These are phyloP conservation scores for Perognathus longimembris DNA, from an alignment of 2,113 vertebrate species.

Conservation along the genomic window DNA sequence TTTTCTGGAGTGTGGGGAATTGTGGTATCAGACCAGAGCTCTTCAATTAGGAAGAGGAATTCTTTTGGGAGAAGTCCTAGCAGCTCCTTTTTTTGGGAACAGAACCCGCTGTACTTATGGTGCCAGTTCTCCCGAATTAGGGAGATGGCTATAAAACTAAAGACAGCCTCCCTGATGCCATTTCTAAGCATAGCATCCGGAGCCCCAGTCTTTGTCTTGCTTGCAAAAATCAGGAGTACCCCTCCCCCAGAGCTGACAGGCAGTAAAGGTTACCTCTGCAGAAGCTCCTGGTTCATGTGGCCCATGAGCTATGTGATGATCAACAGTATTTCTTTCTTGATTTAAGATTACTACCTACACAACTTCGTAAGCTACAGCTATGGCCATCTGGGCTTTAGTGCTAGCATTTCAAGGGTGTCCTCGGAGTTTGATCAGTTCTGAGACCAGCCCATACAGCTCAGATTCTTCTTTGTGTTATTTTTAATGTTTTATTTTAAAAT, in stretches of 20 bases:
- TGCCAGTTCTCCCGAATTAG: neutral
- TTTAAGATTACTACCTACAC: neutral
- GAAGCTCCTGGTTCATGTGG: slow-evolving; percentile 13
- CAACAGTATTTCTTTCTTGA: slow-evolving; percentile 18
- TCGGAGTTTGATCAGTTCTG: slow-evolving; percentile 8
- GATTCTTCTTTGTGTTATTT: neutral
- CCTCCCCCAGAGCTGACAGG: neutral
- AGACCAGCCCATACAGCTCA: neutral
- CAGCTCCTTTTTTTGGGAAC: slow-evolving; percentile 7
- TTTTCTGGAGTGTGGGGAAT: slow-evolving; percentile 49
- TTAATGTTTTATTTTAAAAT: too few relatives aligned
- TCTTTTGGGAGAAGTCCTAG: slow-evolving; percentile 26
- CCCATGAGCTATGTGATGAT: neutral
- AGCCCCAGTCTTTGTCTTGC: neutral
- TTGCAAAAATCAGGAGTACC: neutral
- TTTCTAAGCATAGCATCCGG: neutral
- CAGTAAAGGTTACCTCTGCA: neutral
- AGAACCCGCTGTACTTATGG: neutral
- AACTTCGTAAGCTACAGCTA: slow-evolving; percentile 32
- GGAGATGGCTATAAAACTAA: neutral
- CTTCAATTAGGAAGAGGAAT: neutral
- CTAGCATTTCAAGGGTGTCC: slow-evolving; percentile 29
- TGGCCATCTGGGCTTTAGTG: slow-evolving; percentile 32
- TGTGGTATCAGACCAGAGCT: slow-evolving; percentile 5
- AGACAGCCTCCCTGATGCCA: neutral